Conservation (phyloP, 2,797 vertebrate genomes). For the Eurystomus glaucurus region DNA sequence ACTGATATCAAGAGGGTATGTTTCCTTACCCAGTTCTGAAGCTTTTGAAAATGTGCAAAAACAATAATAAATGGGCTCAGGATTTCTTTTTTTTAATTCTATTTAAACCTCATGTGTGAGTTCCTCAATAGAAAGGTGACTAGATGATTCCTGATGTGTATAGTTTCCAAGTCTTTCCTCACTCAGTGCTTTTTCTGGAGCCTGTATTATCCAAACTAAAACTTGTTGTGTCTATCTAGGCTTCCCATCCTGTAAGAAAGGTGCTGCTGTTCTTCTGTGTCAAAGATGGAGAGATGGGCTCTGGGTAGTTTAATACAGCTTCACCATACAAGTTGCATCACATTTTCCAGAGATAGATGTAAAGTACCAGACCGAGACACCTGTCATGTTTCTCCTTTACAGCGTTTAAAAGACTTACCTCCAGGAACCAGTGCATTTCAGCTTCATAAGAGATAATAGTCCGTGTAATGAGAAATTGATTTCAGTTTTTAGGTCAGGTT, state of each 20-base stretch:
- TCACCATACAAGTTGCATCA: neutral
- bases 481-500: neutral
- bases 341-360: neutral
- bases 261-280: neutral
- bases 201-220: neutral
- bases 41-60: neutral
- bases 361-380: neutral
- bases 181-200: neutral
- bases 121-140: neutral
- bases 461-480: neutral
- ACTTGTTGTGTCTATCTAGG: neutral
- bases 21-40: neutral
- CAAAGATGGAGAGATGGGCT: neutral
- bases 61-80: neutral
- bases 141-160: neutral
- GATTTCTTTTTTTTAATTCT: neutral
- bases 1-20: conserved; percentile 98
- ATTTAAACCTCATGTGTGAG: neutral
- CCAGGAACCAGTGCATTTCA: neutral
- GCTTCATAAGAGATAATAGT: neutral
- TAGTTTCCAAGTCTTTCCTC: neutral
- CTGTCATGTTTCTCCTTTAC: neutral
- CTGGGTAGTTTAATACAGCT: neutral
- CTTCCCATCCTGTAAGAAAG: neutral
- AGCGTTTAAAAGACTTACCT: neutral